Conservation (phyloP, 2,888 invertebrate genomes). For the Drosophila flavopinicola region DNA sequence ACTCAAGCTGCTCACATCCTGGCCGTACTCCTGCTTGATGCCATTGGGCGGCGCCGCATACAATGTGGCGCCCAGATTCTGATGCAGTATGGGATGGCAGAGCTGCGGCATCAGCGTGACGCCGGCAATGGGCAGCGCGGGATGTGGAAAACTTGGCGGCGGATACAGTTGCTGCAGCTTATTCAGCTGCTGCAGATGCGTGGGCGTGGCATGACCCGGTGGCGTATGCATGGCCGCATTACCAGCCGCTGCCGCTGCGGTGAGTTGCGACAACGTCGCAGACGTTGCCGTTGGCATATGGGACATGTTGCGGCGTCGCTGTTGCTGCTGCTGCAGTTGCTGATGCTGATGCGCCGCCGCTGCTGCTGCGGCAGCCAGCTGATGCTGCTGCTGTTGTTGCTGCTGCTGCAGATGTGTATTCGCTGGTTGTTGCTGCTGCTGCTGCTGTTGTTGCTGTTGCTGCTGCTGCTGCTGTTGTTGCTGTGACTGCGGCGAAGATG, state of each 20-base stretch:
- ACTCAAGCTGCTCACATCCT: conserved; percentile 60
- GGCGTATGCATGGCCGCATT: conserved; percentile 54
- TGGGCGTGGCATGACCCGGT: conserved; percentile 55
- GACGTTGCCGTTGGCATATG: conserved; percentile 54
- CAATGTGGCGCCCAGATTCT: conserved; percentile 78
- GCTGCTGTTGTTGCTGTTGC: conserved; percentile 50
- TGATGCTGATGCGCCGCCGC: conserved; percentile 43
- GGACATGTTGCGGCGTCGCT: conserved; percentile 56
- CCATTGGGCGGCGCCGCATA: conserved; percentile 79
- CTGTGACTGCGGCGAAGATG: conserved; percentile 63
- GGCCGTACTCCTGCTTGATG: conserved; percentile 80
- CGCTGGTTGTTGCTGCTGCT: conserved; percentile 44
- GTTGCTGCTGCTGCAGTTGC: conserved; percentile 53
- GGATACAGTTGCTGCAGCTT: conserved; percentile 78
- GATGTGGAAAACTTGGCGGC: conserved; percentile 80
- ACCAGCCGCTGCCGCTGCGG: conserved; percentile 49
- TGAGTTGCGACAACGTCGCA: conserved; percentile 51
- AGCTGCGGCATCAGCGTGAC: conserved; percentile 82
- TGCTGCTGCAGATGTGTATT: conserved; percentile 48
- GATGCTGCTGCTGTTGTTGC: conserved; percentile 45
- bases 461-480: conserved; percentile 54
- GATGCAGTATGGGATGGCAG: conserved; percentile 82
- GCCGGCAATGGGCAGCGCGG: conserved; percentile 80
- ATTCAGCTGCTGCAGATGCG: conserved; percentile 80
- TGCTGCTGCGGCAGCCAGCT: conserved; percentile 41